Base-by-base conservation (phyloP, 2,888 invertebrate genomes). In the Notodonta ziczac region DNA sequence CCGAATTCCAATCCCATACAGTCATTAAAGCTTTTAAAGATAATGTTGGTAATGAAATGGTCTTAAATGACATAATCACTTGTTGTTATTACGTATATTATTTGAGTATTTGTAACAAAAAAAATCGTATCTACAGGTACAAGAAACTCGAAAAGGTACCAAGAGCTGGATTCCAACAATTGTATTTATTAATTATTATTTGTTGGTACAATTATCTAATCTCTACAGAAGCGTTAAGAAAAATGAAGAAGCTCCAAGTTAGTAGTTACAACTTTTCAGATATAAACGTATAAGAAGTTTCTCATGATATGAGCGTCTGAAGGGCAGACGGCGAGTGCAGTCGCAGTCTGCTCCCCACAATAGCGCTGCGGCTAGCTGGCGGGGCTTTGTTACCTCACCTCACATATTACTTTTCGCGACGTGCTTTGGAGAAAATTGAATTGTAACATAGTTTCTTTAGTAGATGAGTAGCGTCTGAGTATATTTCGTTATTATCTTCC, bases 361-460 rank as follows among this genome's bases (percentile, higher is more conserved):
- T 78, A 66, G 70, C 65, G 63, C 65, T 74, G 74, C 63, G 73
- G 74, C 76, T 75, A 74, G 73, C 71, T 68, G 77, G 70, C 73
- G 72, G 64, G 66, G 70, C 76, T 82, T 82, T 84, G 82, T 83
- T 78, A 75, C 72, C 73, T 78, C 76, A 76, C 72, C 75, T 70
- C 76, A 73, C 77, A 82, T 81, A 81, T 81, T 82, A 79, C 77
- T 80, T 81, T 80, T 62, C 62, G 59, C 69, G 64, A 63, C 61
- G 65, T 53, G 56, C 66, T 67, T 70, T 58, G 62, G 64, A 78
- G 77, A 70, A 82, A 81, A 83, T 80, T 79, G 70, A 75, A 74
- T 80, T 78, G 68, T 69, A 67, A 60, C 60, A 65, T 63, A 63
- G 62, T 69, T 73, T 65, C 53, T 53, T 61, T 62, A 65, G 67